These are phyloP conservation scores for Antrozous pallidus DNA, from an alignment of 2,797 vertebrate genomes.

Conservation along the genomic window DNA sequence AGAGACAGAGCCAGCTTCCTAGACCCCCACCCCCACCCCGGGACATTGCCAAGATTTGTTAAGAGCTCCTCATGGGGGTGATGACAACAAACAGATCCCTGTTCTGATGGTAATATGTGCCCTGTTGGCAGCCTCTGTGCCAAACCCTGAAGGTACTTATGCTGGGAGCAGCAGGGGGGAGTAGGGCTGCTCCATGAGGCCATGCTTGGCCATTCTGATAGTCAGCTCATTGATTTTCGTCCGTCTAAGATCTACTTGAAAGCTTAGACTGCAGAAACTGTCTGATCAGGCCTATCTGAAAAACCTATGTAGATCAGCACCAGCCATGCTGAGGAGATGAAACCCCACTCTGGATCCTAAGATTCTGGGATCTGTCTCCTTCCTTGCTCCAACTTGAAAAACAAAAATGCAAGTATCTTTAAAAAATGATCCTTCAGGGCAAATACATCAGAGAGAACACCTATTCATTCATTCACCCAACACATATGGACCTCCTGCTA, in stretches of 20 bases:
- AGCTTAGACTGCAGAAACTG: not conserved
- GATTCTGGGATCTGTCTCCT: not conserved
- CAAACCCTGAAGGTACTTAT: not conserved
- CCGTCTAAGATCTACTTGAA: not conserved
- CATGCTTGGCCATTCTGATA: not conserved
- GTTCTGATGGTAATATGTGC: not conserved
- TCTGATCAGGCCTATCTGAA: not conserved
- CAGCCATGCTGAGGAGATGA: not conserved
- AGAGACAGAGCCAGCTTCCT: not conserved
- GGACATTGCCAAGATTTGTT: rapidly evolving
- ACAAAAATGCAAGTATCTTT: not conserved
- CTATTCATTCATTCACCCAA: not conserved
- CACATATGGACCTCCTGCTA: not conserved
- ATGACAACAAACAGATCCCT: not conserved
- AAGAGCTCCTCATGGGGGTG: not conserved
- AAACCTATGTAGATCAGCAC: not conserved
- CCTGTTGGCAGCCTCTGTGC: rapidly evolving
- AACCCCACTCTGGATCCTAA: not conserved
- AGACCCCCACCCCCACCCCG: not conserved
- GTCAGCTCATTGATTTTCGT: not conserved
- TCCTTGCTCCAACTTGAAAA: not conserved
- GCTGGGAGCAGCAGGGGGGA: not conserved
- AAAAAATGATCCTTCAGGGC: not conserved
- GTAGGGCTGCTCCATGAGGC: no score
- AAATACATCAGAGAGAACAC: not conserved